Evolutionary conservation across 2,888 invertebrate genomes (phyloP).

Genomic region (Caenorhabditis becei): DNA sequence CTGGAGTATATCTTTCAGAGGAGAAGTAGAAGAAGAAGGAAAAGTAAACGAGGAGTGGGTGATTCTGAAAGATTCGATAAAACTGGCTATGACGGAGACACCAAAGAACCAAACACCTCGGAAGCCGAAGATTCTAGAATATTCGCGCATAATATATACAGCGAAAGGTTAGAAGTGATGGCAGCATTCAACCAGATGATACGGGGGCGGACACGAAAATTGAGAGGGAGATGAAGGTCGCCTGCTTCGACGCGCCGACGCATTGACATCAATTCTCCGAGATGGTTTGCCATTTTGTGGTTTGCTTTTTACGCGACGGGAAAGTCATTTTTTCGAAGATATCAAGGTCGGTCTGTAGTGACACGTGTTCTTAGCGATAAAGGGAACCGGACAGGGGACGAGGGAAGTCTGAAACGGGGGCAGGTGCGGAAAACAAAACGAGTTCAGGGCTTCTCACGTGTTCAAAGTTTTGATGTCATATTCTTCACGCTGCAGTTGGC

Average conservation of each 20-base stretch:
- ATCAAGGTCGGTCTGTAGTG: not conserved
- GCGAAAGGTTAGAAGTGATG: constrained; percentile 16
- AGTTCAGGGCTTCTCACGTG: no score
- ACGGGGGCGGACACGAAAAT: constrained; percentile 5
- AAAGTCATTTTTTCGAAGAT: not conserved
- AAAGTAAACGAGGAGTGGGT: not conserved
- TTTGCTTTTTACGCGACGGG: not conserved
- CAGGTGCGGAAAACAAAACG: no score
- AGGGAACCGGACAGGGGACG: not conserved
- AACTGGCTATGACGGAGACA: constrained; percentile 14
- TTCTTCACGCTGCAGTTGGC: no score
- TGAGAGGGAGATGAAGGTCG: constrained; percentile 44
- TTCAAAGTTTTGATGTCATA: no score
- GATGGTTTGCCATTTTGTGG: constrained; percentile 26
- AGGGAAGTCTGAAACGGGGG: not conserved
- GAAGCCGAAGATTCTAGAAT: constrained; percentile 20
- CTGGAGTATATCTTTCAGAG: constrained; percentile 5
- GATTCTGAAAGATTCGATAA: constrained; percentile 6
- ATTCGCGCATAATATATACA: constrained; percentile 41
- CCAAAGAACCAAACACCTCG: constrained; percentile 30
- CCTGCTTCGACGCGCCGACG: constrained; percentile 10
- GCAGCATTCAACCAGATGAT: constrained; percentile 32
- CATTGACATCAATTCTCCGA: constrained; percentile 26
- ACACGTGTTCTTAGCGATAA: not conserved
- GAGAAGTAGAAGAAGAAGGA: not conserved